Base-by-base conservation (phyloP, 2,888 invertebrate genomes). In the Pyrrhia umbra region DNA sequence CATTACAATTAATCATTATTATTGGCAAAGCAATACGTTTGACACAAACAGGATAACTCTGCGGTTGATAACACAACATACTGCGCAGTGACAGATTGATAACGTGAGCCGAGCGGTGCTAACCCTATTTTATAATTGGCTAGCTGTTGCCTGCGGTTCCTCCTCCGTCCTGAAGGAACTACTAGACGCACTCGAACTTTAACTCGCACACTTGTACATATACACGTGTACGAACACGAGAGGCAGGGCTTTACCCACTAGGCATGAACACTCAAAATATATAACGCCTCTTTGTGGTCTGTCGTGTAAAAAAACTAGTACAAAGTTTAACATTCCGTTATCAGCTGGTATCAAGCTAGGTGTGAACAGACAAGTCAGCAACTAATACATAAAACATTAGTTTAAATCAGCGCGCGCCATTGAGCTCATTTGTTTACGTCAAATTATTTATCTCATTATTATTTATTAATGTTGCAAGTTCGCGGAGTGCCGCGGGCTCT, bases 401-500 rank as follows among this genome's bases (percentile, higher is more conserved):
- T 57, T 57, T 77, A 54, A 57, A 65, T 77, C 52, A 59, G 25
- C 55, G 43, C 43, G 21, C 25, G 27, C 27, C 23, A 51, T 61
- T 52, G 64, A 55, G 45, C 25, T 50, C 64, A 73, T 75, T 77
- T 65, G 77, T 77, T 68, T 30, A 25, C 52, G 69, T 75, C 75
- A 65, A 68, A 77, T 75, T 57, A 77, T 75, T 77, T 62, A 56
- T 56, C 58, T 21, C 68, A 42, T 63, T 68, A 75, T 72, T 74
- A 68, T 67, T 75, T 58, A 68, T 72, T 27, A 23, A 59, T 51
- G 54, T 30, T 51, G 42, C 15, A 72, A 56, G 13, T 30, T 30
- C 30, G 30, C 30, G 13, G 13, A 30, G n/a, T n/a, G n/a, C 30
- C 5, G 25, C 25, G 25, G 25, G 25, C 13, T 13, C 13, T 13